Percentiles rank a stretch among this genome's conserved stretches.
Conservation (phyloP, 2,797 vertebrate genomes). For the Ctenosaura bakeri region DNA sequence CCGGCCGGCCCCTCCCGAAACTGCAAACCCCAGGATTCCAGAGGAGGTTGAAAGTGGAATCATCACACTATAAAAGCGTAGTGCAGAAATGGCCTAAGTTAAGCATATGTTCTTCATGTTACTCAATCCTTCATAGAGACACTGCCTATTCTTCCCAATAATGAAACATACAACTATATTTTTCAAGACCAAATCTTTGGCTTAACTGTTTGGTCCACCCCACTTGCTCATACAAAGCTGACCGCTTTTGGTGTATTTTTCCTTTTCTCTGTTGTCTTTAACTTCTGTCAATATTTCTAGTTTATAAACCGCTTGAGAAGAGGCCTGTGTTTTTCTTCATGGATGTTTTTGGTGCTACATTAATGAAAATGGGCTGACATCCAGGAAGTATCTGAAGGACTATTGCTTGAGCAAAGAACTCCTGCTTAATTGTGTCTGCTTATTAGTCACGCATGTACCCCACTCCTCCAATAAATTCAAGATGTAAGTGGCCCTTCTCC, state of each 20-base stretch:
- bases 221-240: neutral
- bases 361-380: neutral
- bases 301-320: neutral
- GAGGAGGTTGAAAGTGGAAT: too few species aligned
- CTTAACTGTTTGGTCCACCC: neutral
- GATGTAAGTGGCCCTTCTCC: neutral
- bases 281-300: neutral
- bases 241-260: neutral
- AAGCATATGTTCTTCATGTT: neutral
- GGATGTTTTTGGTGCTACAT: neutral
- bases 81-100: neutral
- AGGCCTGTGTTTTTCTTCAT: neutral
- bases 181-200: neutral
- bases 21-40: too few species aligned
- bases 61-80: too few species aligned
- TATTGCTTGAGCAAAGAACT: neutral
- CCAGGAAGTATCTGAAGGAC: neutral
- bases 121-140: neutral
- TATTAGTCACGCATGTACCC: neutral
- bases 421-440: neutral
- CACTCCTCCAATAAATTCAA: neutral
- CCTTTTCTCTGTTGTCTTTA: neutral
- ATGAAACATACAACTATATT: neutral
- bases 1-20: too few species aligned
- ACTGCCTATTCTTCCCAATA: neutral